These are phyloP conservation scores for Psittacula echo DNA, from an alignment of 2,797 vertebrate species.

Conservation along the genomic window DNA sequence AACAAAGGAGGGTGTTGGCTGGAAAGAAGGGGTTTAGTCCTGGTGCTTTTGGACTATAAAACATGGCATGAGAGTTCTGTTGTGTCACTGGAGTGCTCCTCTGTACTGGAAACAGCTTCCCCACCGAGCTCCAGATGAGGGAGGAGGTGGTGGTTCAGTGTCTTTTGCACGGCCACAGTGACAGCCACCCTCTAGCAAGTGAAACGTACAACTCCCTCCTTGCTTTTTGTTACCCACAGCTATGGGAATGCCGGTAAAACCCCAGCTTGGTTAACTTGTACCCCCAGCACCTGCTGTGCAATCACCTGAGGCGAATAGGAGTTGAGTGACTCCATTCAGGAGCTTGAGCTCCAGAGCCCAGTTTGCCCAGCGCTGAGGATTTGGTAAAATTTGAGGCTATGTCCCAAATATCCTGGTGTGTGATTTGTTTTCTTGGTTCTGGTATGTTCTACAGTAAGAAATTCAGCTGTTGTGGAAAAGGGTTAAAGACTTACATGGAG, in stretches of 20 bases:
- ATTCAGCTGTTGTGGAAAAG: no score
- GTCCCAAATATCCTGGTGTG: not conserved
- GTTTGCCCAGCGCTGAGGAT: not conserved
- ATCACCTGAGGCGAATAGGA: accelerated
- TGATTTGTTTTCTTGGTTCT: accelerated
- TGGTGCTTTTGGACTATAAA: not conserved
- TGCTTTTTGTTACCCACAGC: not conserved
- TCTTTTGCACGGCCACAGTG: accelerated
- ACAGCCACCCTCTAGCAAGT: not conserved
- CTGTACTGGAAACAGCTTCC: not conserved
- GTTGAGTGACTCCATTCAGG: not conserved
- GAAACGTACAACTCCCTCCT: not conserved
- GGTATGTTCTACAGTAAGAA: not conserved
- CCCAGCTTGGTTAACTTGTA: not conserved
- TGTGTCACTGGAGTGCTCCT: not conserved
- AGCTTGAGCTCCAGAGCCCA: not conserved
- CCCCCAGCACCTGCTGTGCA: not conserved
- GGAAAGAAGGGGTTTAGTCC: not conserved
- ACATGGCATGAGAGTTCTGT: accelerated
- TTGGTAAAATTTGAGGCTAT: not conserved
- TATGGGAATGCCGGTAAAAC: not conserved
- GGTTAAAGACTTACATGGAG: accelerated
- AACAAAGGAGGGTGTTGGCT: not conserved
- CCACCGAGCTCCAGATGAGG: accelerated
- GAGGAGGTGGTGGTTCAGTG: not conserved